Evolutionary conservation across 2,888 invertebrate genomes (phyloP).

Genomic region (Aricia artaxerxes): DNA sequence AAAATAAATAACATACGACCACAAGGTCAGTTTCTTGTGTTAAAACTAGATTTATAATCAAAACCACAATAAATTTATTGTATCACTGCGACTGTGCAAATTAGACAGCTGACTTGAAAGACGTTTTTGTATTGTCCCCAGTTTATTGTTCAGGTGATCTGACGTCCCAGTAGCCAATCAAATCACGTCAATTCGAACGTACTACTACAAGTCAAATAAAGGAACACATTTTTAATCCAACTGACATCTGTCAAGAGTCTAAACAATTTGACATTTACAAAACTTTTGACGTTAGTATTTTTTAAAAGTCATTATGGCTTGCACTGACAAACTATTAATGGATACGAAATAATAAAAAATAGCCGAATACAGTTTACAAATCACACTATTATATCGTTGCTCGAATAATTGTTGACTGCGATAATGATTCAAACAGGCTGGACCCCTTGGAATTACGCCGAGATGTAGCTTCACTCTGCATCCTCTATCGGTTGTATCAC

Average conservation of each 20-base stretch:
- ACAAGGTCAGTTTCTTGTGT: slow-evolving; percentile 7
- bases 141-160: background rate
- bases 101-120: background rate
- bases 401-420: no score
- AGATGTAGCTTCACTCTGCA: no score
- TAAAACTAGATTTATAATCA: background rate
- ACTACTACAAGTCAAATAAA: background rate
- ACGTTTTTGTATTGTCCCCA: background rate
- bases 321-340: no score
- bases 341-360: no score
- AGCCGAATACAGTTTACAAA: no score
- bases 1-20: background rate
- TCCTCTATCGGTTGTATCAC: no score
- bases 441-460: no score
- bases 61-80: background rate
- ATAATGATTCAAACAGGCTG: no score
- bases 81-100: background rate
- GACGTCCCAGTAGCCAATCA: background rate
- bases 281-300: background rate
- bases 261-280: background rate
- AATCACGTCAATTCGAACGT: background rate
- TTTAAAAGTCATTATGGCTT: no score
- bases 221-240: background rate
- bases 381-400: no score
- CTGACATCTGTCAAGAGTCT: background rate